Conservation (phyloP, 1,140 invertebrate genomes). For the Chrysoperla carnea region DNA sequence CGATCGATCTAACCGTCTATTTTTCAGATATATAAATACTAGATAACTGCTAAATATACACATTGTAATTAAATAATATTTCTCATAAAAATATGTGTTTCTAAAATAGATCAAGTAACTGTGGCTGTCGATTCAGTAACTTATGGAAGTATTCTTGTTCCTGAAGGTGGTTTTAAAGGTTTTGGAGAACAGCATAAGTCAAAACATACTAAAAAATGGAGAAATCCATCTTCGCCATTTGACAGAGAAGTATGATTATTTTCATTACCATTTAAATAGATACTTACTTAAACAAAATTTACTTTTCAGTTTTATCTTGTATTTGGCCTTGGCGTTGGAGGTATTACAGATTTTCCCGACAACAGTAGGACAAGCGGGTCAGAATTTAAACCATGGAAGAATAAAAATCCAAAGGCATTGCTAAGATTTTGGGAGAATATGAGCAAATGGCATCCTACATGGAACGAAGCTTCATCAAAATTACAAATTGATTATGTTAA, state of each 20-base stretch:
- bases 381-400: conserved; percentile 29
- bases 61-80: too few species aligned
- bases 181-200: conserved; percentile 19
- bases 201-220: conserved; percentile 16
- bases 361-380: conserved; percentile 6
- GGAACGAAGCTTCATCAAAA: conserved; percentile 5
- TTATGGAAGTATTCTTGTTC: conserved; percentile 19
- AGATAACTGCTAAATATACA: too few species aligned
- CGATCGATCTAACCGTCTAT: too few species aligned
- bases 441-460: conserved; percentile 9
- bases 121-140: conserved; percentile 8
- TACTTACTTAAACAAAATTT: neutral
- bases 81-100: conserved; percentile 6
- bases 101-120: conserved; percentile 23
- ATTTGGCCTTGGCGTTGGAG: conserved; percentile 33
- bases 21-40: too few species aligned
- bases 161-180: conserved; percentile 25
- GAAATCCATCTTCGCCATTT: conserved; percentile 27
- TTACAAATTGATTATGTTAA: conserved; percentile 12
- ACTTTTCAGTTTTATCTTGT: conserved; percentile 29
- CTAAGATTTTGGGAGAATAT: conserved; percentile 10
- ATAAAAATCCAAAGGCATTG: conserved; percentile 13
- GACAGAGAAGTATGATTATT: conserved; percentile 26
- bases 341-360: conserved; percentile 32
- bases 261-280: too few species aligned